Percentiles rank a stretch among this genome's conserved stretches.
These are phyloP conservation scores for Oryctes rhinoceros DNA, from an alignment of 1,140 invertebrate genomes.

Conservation along the genomic window DNA sequence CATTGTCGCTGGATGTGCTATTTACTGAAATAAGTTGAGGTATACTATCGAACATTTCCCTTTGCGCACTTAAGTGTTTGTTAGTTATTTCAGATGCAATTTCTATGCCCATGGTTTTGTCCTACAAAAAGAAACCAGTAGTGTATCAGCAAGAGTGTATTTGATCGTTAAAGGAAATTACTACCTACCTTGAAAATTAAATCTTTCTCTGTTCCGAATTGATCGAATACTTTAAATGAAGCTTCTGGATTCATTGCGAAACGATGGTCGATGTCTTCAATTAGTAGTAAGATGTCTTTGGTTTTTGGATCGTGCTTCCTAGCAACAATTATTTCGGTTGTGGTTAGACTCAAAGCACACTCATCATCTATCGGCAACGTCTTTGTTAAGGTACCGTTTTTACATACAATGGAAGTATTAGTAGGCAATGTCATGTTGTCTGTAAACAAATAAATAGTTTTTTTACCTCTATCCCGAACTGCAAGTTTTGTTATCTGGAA, in stretches of 20 bases:
- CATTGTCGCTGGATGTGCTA: no score
- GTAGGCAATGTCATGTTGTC: not conserved
- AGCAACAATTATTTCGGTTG: not conserved
- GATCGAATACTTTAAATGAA: not conserved
- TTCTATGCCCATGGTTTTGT: not conserved
- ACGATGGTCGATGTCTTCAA: not conserved
- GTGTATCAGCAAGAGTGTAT: not conserved
- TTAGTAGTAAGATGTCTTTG: not conserved
- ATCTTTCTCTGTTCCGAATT: not conserved
- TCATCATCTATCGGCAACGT: not conserved
- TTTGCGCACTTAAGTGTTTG: not conserved
- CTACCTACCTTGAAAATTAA: conserved; percentile 15
- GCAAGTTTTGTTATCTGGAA: not conserved
- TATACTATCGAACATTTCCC: not conserved
- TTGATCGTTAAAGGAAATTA: not conserved
- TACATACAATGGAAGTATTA: not conserved
- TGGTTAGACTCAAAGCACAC: not conserved
- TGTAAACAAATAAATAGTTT: not conserved
- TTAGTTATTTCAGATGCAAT: not conserved
- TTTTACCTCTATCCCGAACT: no score
- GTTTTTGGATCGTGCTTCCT: not conserved
- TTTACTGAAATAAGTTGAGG: not conserved
- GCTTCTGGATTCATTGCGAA: not conserved
- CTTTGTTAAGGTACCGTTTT: not conserved
- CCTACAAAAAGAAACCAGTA: not conserved